A percentile compares a stretch with the other conserved stretches of the same genome.
Evolutionary conservation across 2,113 vertebrate genomes (phyloP).

Genomic region (Plecotus auritus): DNA sequence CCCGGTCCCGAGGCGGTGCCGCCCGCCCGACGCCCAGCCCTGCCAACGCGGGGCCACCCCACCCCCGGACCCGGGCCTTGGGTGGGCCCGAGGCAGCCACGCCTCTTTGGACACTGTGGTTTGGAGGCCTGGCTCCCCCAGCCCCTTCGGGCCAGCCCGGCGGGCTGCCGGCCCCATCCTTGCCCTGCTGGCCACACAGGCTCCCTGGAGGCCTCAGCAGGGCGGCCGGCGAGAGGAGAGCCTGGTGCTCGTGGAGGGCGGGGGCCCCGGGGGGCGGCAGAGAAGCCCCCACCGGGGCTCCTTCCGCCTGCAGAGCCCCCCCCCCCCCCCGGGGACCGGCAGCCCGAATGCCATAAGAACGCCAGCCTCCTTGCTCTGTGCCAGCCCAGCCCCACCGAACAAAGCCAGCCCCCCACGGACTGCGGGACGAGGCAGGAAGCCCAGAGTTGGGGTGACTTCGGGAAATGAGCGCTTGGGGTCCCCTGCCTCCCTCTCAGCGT

Average conservation of each 20-base stretch:
- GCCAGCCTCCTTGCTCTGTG: accelerated
- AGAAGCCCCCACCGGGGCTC: background rate
- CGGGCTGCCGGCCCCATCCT: background rate
- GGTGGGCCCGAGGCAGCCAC: slow-evolving; percentile 40
- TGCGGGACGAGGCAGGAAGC: accelerated
- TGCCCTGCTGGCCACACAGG: background rate
- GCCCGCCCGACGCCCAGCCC: background rate
- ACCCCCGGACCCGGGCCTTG: background rate
- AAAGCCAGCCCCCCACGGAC: accelerated
- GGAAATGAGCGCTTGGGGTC: accelerated
- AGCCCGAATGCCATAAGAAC: accelerated
- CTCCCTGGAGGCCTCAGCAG: background rate
- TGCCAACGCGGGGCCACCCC: slow-evolving; percentile 32
- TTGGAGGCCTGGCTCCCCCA: slow-evolving; percentile 17
- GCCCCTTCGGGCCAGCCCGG: background rate
- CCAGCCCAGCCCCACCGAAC: too few species aligned
- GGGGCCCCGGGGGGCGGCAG: accelerated
- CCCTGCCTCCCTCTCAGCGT: background rate
- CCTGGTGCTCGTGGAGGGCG: accelerated
- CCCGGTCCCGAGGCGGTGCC: background rate
- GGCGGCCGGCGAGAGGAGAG: too few species aligned
- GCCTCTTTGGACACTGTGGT: slow-evolving; percentile 43
- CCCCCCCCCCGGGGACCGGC: accelerated
- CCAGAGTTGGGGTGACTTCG: background rate
- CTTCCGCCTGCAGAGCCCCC: background rate